Base-by-base conservation (phyloP, 2,888 invertebrate genomes). In the Xestoiulus laeticollis region DNA sequence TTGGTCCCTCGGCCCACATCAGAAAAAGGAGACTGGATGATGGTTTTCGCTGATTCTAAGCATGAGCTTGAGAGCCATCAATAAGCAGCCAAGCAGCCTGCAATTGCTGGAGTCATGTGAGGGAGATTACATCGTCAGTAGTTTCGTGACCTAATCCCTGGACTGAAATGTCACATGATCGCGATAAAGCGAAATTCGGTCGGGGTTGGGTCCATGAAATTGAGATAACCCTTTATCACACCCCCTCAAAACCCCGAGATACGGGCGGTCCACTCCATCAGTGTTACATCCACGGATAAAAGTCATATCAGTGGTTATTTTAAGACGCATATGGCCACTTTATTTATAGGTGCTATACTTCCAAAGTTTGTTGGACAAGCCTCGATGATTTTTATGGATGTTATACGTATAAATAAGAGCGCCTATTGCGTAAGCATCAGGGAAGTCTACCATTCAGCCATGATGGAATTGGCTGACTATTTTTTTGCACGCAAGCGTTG, bases 21-120 rank as follows among this genome's bases (percentile, higher is more conserved):
- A n/a, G n/a, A n/a, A n/a, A n/a, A n/a, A n/a, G n/a, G n/a, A n/a
- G 43, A 43, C 43, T 43, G 43, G 43, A 43, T 12, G 12, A 43
- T 43, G 43, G 53, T 53, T 53, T 53, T 53, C 53, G 53, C 53
- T 53, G 53, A 53, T 53, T 53, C 53, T 19, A 53, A 53, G 53
- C 53, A 53, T 53, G n/a, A 53, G 53, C 53, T n/a, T n/a, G n/a
- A 53, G n/a, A 53, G 53, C 53, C 53, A 53, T 53, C 53, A 53
- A 53, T 53, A 53, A 53, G n/a, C 53, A 53, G n/a, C 53, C 53
- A 53, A 53, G 53, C 53, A 53, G 53, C n/a, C n/a, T 53, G 53
- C 53, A 53, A 53, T 53, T 53, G 53, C 53, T 16, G 3, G 53
- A 53, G 53, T 53, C 53, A 53, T 53, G 53, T 53, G 53, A 53